A percentile compares a stretch with the other conserved stretches of the same genome.
These are phyloP conservation scores for Cyclina sinensis DNA, from an alignment of 1,140 invertebrate genomes.

Conservation along the genomic window DNA sequence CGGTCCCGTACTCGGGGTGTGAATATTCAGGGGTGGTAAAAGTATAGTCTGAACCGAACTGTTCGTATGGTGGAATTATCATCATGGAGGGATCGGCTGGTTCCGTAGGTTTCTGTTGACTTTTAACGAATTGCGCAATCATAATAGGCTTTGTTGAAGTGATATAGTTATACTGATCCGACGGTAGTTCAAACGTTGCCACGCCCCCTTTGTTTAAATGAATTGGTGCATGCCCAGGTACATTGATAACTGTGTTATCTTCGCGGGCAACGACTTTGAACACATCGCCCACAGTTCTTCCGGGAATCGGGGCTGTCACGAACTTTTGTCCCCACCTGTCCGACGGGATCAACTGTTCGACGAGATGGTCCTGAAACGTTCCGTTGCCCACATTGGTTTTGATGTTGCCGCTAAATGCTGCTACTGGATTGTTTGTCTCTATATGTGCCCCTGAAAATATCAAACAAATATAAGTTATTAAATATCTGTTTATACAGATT, in stretches of 20 bases:
- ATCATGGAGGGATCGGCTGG: conserved; percentile 75
- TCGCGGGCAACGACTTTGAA: conserved; percentile 72
- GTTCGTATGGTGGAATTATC: conserved; percentile 68
- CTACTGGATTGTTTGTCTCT: conserved; percentile 67
- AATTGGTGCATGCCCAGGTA: conserved; percentile 57
- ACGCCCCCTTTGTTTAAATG: conserved; percentile 60
- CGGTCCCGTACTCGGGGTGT: conserved; percentile 55
- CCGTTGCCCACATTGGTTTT: conserved; percentile 71
- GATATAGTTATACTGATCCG: conserved; percentile 60
- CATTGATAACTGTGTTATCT: conserved; percentile 65
- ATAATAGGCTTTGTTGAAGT: conserved; percentile 65
- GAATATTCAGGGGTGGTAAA: conserved; percentile 71
- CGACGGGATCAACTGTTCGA: conserved; percentile 78
- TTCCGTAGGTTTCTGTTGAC: conserved; percentile 54
- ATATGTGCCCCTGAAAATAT: conserved; percentile 69
- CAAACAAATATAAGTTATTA: no score
- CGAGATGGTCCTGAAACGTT: conserved; percentile 75
- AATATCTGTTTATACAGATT: no score
- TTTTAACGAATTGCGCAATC: conserved; percentile 72
- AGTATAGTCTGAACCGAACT: conserved; percentile 70
- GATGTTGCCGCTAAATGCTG: conserved; percentile 76
- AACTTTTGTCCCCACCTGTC: conserved; percentile 79
- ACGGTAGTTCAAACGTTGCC: conserved; percentile 41
- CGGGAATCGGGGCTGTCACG: conserved; percentile 71
- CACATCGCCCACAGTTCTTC: conserved; percentile 72